These are phyloP conservation scores for Tinea trinotella DNA, from an alignment of 2,888 invertebrate species.

Conservation along the genomic window DNA sequence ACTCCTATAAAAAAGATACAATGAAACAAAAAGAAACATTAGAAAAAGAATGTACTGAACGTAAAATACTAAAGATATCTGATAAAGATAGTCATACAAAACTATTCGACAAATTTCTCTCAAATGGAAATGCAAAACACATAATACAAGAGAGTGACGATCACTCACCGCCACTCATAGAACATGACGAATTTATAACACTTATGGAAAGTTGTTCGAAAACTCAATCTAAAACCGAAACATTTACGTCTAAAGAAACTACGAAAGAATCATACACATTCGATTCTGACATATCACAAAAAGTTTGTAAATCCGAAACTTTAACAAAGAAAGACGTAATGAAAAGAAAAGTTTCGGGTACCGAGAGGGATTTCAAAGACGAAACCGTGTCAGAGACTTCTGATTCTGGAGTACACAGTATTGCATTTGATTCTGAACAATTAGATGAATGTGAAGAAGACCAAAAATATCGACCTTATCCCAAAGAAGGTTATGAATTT, in stretches of 20 bases:
- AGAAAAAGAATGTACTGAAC: no score
- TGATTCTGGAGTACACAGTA: slow-evolving; percentile 45
- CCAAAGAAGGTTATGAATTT: slow-evolving; percentile 38
- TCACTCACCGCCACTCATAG: not conserved
- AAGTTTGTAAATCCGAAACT: not conserved
- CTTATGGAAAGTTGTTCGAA: not conserved
- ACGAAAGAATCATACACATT: not conserved
- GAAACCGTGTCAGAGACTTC: slow-evolving; percentile 41
- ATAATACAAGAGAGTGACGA: not conserved
- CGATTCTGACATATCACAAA: not conserved
- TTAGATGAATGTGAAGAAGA: slow-evolving; percentile 24
- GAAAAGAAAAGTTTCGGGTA: slow-evolving; percentile 29
- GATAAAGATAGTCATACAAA: not conserved
- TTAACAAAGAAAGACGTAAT: slow-evolving; percentile 13
- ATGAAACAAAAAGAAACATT: no score
- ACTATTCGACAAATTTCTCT: not conserved
- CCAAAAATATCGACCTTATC: slow-evolving; percentile 17
- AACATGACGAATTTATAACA: not conserved
- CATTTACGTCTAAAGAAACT: not conserved
- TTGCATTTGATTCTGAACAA: slow-evolving; percentile 34
- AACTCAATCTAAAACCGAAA: not conserved
- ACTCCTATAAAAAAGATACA: not conserved
- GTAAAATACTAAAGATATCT: not conserved
- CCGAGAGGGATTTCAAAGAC: slow-evolving; percentile 32
- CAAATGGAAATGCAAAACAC: not conserved